phyloP scores from a whole-genome alignment of 1,140 invertebrate genomes.

The Penaeus chinensis region DNA sequence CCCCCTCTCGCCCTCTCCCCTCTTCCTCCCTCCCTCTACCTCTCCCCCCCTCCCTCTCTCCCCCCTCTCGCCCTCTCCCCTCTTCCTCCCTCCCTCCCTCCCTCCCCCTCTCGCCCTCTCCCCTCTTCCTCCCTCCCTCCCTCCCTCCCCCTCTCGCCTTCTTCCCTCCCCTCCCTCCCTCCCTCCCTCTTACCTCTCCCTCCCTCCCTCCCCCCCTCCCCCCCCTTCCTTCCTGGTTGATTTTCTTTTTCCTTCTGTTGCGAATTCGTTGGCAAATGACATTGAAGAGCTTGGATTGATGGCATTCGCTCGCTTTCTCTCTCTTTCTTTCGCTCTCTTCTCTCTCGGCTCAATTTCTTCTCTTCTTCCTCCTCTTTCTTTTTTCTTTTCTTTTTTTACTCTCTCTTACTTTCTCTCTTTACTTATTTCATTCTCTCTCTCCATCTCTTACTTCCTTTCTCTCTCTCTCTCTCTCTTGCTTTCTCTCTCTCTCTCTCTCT shows the following conservation, averaged over 20 bases:
- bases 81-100: background rate
- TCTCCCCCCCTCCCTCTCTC: background rate
- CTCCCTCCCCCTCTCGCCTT: background rate
- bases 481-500: background rate
- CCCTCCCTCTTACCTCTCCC: no score
- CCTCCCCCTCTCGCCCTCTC: conserved; percentile 19
- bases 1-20: background rate
- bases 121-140: conserved; percentile 15
- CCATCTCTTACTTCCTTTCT: background rate
- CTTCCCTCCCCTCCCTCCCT: background rate
- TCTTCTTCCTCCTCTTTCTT: no score
- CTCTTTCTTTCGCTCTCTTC: no score
- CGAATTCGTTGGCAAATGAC: no score
- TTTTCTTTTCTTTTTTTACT: background rate
- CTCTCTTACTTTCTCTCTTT: conserved; percentile 19
- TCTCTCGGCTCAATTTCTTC: no score
- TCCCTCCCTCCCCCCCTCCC: no score
- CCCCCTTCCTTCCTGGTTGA: no score
- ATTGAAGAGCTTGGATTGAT: no score
- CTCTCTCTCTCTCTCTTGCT: background rate
- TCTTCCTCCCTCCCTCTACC: background rate
- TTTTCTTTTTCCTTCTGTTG: no score
- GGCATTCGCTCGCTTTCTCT: no score
- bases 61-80: background rate
- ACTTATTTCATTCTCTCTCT: background rate